Base-by-base conservation (phyloP, 2,888 invertebrate genomes). In the Drosophila antonietae region DNA sequence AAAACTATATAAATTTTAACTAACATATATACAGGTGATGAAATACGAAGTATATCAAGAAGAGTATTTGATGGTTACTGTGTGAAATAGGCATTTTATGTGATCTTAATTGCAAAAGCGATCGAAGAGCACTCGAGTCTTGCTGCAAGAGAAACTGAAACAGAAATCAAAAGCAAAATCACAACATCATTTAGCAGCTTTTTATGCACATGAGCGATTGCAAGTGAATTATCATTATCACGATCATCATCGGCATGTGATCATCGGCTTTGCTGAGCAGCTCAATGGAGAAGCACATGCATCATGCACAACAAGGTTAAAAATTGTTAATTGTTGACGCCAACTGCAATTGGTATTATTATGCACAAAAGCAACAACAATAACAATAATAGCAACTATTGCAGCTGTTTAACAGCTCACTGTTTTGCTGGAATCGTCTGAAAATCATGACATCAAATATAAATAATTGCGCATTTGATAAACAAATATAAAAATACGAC, bases 301-400 rank as follows among this genome's bases (percentile, higher is more conserved):
- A 78, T 80, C 73, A 72, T 90, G 90, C 78, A 80, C 86, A 86
- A 88, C 85, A 80, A 81, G 75, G 90, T 69, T 88, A 67, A 75
- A 75, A 59, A 64, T 75, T 76, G 72, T 78, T 88, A 86, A 73
- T 80, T 79, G 68, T 69, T 79, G 70, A 47, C 58, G 58, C 43
- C 73, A 77, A 77, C 73, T 68, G 65, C 63, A 78, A 73, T 77
- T 73, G 78, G 68, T 80, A 71, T 58, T 75, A 71, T 65, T 77
- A 67, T 67, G 58, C 68, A 76, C 68, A 52, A 53, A 33, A 74
- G 28, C 28, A 74, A 55, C 64, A 65, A 53, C 59, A 63, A 44
- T 37, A 58, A 61, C 49, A 35, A 37, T 57, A 70, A 31, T 8
- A 63, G 28, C 43, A 47, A 35, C 62, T 41, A 44, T 63, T 49